Evolutionary conservation across 2,888 invertebrate genomes (phyloP), one percentile per base, ranked within the genome.

Genomic region (Pandemis cinnamomeana): DNA sequence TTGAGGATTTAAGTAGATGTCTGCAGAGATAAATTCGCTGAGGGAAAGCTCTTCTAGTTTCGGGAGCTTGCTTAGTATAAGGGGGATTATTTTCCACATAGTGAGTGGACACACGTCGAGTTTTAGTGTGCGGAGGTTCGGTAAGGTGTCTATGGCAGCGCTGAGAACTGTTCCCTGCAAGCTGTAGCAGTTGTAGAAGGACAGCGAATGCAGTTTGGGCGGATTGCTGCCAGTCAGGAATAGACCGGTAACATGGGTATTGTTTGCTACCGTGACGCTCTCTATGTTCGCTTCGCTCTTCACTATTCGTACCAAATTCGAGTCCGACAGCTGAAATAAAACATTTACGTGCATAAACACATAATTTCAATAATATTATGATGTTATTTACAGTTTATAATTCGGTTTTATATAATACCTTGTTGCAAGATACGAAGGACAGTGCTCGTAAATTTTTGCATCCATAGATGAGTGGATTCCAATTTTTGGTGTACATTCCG

Each of bases 391-490:
- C 27, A 36, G 4, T 36, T 36, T 36, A 11, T 46, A 11, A 46
- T 11, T 10, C 11, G 5, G 11, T 11, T 11, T 11, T 58, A 36
- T 58, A 62, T 73, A 71, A 78, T 86, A 93, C 94, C 89, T 92
- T 93, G 75, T 89, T 90, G 76, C 95, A 95, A 0, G 90, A 88
- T 36, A 95, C 87, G 79, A 95, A 91, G 36, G 89, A 88, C 3
- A 95, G 85, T 51, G 80, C 89, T 79, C 86, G 93, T 36, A 95
- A 86, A 69, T 93, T 84, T 71, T 90, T 91, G 82, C 95, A 95
- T 73, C 94, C 94, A 72, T 90, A 90, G 42, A 93, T 85, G 15
- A 95, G 80, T 5, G 94, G 92, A 78, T 95, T 95, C 88, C 95
- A 94, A 78, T 94, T 93, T 75, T 94, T 93, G 0, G 95, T 91